Base-by-base conservation (phyloP, 1,140 invertebrate species). In the Polypedilum vanderplanki region DNA sequence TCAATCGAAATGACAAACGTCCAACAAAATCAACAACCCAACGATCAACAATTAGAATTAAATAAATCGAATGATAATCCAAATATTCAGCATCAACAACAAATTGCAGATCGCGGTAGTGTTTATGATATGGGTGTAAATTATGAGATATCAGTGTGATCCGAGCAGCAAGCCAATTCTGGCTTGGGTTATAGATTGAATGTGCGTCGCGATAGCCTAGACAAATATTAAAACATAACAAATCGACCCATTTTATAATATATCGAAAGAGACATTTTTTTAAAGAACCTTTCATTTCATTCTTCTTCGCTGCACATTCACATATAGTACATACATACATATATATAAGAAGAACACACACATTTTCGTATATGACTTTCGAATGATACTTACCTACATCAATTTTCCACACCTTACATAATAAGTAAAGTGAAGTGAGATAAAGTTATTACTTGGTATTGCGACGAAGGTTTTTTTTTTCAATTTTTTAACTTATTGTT, bases 101-200 rank as follows among this genome's bases (percentile, higher is more conserved):
- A 22, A 91, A 70, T 89, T n/a, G 90, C 89, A 24, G 93, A 95
- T 81, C 88, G 93, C 76, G 90, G 90, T 77, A 95, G 92, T 84
- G 90, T 95, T 75, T 97, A 97, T 82, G 95, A 97, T 83, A 95
- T 94, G 90, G 46, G 46, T 57, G 46, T 57, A n/a, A 96, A 95
- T 85, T 97, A 97, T 84, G 95, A 97, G 84, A 97, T 96, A 84
- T 96, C 94, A 75, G 94, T 97, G 85, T 90, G 83, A 84, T 33
- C 41, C 73, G 41, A 74, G 17, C 65, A 70, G 65, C 65, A 70
- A 18, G 65, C 65, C 65, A 70, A 9, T 70, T 0, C 17, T 70
- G 65, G 65, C 17, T 9, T 22, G 15, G 20, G 65, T 20, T 70
- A 20, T 70, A 70, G 20, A 70, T 70, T 70, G 20, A 70, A 22